Base-by-base conservation (phyloP, 2,113 vertebrate genomes). In the Asarcornis scutulata region DNA sequence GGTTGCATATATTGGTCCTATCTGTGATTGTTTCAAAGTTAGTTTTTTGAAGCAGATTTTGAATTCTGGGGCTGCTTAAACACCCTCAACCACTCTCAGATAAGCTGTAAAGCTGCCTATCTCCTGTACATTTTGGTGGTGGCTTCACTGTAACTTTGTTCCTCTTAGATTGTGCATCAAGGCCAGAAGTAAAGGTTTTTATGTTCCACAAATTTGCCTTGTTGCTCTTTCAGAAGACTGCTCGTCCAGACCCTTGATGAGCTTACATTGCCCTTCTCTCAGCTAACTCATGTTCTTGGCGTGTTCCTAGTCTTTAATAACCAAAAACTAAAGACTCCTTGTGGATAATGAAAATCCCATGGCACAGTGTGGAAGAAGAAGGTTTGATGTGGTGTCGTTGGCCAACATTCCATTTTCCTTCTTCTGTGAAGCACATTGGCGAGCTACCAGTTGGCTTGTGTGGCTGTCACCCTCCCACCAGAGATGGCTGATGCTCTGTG, bases 401-500 rank as follows among this genome's bases (percentile, higher is more conserved):
- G 56, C 25, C 75, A 56, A 9, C 46, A 50, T 56, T 75, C 26
- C 38, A 10, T 50, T 71, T 89, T 77, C 3, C 15, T 52, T 38
- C 32, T 44, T 42, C 48, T 0, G 0, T 72, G 56, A 21, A 83
- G 15, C 0, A 0, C 34, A 25, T 2, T 91, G 46, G 22, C 52
- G 91, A 79, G 68, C 48, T 89, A 64, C 59, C 17, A 72, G 75
- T 48, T 64, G 36, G 60, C 32, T 83, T 78, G 21, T 42, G 78
- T 91, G 95, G 40, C 95, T 95, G 75, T 88, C 91, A 91, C 88
- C 72, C 79, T 89, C 93, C 93, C 68, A 83, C 79, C 31, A 44
- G 68, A 68, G 42, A 75, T 74, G 89, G 42, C 68, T 95, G 72
- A 48, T 63, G 64, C 15, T 74, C 72, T 78, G 11, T 73, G 23